These are phyloP conservation scores for Amphiprion ocellaris DNA, from an alignment of 2,113 vertebrate species.

Conservation along the genomic window DNA sequence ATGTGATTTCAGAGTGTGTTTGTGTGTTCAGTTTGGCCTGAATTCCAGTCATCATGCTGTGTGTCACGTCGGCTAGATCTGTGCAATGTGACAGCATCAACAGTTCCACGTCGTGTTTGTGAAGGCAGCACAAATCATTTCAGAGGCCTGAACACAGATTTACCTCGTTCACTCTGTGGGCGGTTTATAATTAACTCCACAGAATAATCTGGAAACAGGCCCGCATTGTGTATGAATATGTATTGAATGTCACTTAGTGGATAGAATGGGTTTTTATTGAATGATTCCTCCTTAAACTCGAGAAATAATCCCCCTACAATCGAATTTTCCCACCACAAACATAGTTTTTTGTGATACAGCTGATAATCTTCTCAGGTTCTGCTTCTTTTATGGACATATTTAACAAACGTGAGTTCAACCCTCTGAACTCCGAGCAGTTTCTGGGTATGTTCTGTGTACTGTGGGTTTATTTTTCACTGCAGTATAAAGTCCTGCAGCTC, in stretches of 20 bases:
- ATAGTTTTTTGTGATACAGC: neutral
- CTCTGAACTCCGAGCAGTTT: no score
- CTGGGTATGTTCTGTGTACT: no score
- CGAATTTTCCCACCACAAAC: neutral
- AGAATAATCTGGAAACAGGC: neutral
- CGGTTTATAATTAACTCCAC: slow-evolving; percentile 23
- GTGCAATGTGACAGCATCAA: slow-evolving; percentile 77
- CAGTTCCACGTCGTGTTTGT: slow-evolving; percentile 39
- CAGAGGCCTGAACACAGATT: slow-evolving; percentile 30
- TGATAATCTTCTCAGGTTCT: neutral
- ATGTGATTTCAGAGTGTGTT: slow-evolving; percentile 35
- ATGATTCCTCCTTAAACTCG: neutral
- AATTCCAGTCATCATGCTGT: slow-evolving; percentile 72
- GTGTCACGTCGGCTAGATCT: slow-evolving; percentile 67
- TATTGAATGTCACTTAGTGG: no score
- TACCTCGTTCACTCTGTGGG: neutral
- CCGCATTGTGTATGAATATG: no score
- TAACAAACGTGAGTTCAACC: neutral
- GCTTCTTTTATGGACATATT: neutral
- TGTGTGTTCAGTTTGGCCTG: slow-evolving; percentile 22
- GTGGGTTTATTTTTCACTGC: no score
- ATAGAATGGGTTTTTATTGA: no score
- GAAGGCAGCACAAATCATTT: slow-evolving; percentile 30
- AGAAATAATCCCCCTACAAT: neutral
- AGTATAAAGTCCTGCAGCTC: neutral